Evolutionary conservation across 2,888 invertebrate species (phyloP), one percentile per base, ranked within the genome.

Genomic region (Helobdella robusta): DNA sequence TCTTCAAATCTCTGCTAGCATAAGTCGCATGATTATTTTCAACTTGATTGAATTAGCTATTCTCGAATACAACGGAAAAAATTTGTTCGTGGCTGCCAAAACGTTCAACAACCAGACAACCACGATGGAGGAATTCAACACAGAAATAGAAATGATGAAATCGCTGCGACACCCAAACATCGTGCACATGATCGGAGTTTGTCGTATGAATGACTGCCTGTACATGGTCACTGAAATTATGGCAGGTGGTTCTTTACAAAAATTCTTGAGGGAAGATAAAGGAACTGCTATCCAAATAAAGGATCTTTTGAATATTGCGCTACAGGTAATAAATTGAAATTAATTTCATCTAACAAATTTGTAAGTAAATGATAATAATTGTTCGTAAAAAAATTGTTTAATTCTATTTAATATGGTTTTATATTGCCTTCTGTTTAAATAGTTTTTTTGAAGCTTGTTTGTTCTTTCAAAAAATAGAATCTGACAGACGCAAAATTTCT

Each of bases 181-280:
- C n/a, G 56, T 56, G 28, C n/a, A 25, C n/a, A 56, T 56, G 56
- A 30, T 56, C 32, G 56, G 56, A 56, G 32, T 56, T n/a, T 56
- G 56, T 56, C n/a, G 28, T n/a, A 25, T 6, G 11, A 30, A 56
- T n/a, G 28, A 56, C 28, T n/a, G 2, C 6, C 1, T 56, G 1
- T 56, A 56, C 32, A n/a, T 56, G 18, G 56, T 56, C 28, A 56
- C 56, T 8, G 56, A 56, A 28, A 30, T 56, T n/a, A 56, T 56
- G 56, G 5, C 28, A 8, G 32, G 32, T 28, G 56, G 56, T 30
- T 56, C 56, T n/a, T 32, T 56, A 30, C 3, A 30, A 30, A n/a
- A 56, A 32, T 28, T 56, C n/a, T 30, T 56, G 30, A 56, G 56
- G 18, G 56, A 56, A 56, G n/a, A 30, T n/a, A 28, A 28, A 25